Evolutionary conservation across 2,888 invertebrate genomes (phyloP).

Genomic region (Lycia hirtaria): DNA sequence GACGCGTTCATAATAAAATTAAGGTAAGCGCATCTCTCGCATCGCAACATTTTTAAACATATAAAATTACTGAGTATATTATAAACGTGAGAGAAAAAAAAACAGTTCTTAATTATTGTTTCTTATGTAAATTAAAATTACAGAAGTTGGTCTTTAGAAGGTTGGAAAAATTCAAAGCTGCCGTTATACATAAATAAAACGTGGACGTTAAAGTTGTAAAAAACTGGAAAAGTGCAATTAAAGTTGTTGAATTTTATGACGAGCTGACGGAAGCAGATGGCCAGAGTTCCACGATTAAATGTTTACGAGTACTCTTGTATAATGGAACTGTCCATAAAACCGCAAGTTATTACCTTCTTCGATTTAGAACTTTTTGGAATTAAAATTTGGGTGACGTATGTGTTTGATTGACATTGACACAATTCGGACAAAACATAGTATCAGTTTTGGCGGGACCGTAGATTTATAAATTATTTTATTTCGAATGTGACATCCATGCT

Average conservation of each 20-base stretch:
- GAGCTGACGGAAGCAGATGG: constrained; percentile 16
- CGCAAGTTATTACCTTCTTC: not conserved
- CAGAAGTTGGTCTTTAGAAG: not conserved
- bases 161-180: not conserved
- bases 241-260: constrained; percentile 15
- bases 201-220: constrained; percentile 5
- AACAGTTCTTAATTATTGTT: too few species aligned
- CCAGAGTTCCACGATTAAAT: constrained; percentile 6
- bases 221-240: constrained; percentile 10
- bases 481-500: too few species aligned
- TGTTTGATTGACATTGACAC: too few species aligned
- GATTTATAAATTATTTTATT: too few species aligned
- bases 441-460: too few species aligned
- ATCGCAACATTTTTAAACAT: too few species aligned
- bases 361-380: not conserved
- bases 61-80: too few species aligned
- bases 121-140: not conserved
- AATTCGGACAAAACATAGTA: too few species aligned
- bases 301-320: constrained; percentile 8
- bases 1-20: too few species aligned
- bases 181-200: constrained; percentile 15
- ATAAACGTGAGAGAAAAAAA: too few species aligned
- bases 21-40: too few species aligned
- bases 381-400: not conserved
- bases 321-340: not conserved